Evolutionary conservation across 1,140 invertebrate species (phyloP).

Genomic region (Samia ricini): DNA sequence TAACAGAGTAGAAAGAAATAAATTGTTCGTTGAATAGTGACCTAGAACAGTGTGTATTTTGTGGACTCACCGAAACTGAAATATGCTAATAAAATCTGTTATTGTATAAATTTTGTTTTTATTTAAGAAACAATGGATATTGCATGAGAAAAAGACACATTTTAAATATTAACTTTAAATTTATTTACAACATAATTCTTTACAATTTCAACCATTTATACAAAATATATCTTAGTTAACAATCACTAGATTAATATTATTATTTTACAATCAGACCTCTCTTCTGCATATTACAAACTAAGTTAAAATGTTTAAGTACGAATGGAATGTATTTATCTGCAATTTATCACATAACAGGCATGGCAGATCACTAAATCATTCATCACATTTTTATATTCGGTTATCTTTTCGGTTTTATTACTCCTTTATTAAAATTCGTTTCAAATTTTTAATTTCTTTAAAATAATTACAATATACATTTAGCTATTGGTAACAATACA

Average conservation of each 20-base stretch:
- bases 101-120: too few species aligned
- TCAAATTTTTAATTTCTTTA: conserved; percentile 24
- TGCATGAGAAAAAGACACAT: conserved; percentile 14
- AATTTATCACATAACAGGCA: conserved; percentile 62
- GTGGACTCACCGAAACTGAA: too few species aligned
- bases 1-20: too few species aligned
- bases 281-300: conserved; percentile 55
- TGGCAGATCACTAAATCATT: conserved; percentile 35
- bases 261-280: conserved; percentile 74
- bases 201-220: conserved; percentile 76
- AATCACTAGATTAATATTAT: conserved; percentile 65
- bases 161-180: conserved; percentile 64
- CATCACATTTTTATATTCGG: conserved; percentile 26
- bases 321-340: conserved; percentile 55
- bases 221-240: conserved; percentile 76
- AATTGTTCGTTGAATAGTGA: too few species aligned
- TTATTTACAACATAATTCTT: conserved; percentile 77
- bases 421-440: background rate
- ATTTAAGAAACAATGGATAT: background rate
- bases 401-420: background rate
- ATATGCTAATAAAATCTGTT: too few species aligned
- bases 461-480: conserved; percentile 43
- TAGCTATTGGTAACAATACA: conserved; percentile 60
- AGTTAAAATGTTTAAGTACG: conserved; percentile 52
- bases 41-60: too few species aligned